Percentiles rank a stretch among this genome's conserved stretches.
Evolutionary conservation across 2,113 vertebrate species (phyloP).

Genomic region (Hylia prasina): DNA sequence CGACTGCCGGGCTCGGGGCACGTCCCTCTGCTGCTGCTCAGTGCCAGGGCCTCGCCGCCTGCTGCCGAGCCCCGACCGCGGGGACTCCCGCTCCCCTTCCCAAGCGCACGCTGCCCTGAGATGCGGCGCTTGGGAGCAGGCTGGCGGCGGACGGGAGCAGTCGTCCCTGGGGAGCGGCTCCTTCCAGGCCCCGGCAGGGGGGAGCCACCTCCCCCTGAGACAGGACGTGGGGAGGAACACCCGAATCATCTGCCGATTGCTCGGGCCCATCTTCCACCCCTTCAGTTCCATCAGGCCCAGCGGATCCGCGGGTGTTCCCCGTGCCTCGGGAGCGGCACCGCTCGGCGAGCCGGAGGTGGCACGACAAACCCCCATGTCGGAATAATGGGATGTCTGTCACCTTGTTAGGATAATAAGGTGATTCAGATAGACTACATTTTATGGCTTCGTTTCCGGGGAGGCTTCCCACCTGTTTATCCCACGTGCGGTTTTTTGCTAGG

Average conservation of each 20-base stretch:
- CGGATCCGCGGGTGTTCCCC: neutral
- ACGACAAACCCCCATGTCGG: neutral
- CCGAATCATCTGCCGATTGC: neutral
- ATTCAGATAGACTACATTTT: neutral
- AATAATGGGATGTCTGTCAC: no score
- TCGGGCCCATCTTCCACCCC: neutral
- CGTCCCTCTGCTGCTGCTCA: rapidly evolving
- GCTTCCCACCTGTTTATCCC: neutral
- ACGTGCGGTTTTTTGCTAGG: conserved; percentile 46
- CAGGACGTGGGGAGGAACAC: neutral
- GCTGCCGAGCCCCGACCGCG: neutral
- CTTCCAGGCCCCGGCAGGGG: neutral
- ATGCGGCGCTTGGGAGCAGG: neutral
- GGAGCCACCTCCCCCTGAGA: neutral
- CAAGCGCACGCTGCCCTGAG: no score
- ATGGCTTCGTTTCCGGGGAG: neutral
- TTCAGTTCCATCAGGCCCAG: rapidly evolving
- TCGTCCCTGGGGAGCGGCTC: neutral
- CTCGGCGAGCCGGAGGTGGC: neutral
- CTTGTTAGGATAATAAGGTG: neutral
- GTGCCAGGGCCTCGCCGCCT: rapidly evolving
- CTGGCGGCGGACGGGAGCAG: neutral
- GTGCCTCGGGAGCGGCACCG: neutral
- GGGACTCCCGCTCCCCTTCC: neutral
- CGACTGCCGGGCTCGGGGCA: neutral